phyloP scores from a whole-genome alignment of 1,140 invertebrate genomes.

The Orchesella cincta region DNA sequence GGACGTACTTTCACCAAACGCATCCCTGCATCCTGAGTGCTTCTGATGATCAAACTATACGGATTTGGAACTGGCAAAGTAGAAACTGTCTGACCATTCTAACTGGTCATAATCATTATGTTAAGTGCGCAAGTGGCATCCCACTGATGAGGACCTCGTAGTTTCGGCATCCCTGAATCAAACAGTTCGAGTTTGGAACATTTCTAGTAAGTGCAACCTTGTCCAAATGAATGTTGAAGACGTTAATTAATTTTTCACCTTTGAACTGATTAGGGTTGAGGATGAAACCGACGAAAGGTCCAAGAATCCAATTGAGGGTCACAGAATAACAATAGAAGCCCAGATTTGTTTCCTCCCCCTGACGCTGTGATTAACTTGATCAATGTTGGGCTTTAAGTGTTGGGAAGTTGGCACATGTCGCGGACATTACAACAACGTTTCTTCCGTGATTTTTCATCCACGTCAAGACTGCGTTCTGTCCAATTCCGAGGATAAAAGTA shows the following conservation, averaged over 20 bases:
- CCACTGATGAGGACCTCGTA: constrained; percentile 91
- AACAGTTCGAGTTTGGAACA: constrained; percentile 98
- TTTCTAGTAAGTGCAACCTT: too few relatives aligned
- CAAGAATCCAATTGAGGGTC: too few relatives aligned
- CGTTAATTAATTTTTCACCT: too few relatives aligned
- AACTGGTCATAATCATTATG: constrained; percentile 99
- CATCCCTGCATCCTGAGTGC: constrained; percentile 99
- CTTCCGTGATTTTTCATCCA: constrained; percentile 95
- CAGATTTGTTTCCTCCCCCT: too few relatives aligned
- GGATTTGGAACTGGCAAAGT: constrained; percentile 99
- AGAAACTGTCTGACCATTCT: constrained; percentile 94
- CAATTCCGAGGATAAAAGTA: constrained; percentile 96
- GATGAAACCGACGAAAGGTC: too few relatives aligned
- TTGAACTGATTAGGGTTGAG: too few relatives aligned
- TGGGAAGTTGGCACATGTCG: constrained; percentile 99
- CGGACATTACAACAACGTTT: constrained; percentile 99
- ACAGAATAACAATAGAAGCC: too few relatives aligned
- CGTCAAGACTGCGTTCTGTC: constrained; percentile 93
- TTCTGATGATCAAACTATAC: constrained; percentile 97
- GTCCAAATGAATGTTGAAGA: too few relatives aligned
- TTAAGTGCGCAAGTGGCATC: constrained; percentile 99
- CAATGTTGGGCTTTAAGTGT: too few relatives aligned
- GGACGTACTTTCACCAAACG: constrained; percentile 96
- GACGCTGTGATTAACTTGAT: too few relatives aligned
- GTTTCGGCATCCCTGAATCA: constrained; percentile 98